Conservation (phyloP, 2,888 invertebrate genomes). For the Hydrotaea diabolus region DNA sequence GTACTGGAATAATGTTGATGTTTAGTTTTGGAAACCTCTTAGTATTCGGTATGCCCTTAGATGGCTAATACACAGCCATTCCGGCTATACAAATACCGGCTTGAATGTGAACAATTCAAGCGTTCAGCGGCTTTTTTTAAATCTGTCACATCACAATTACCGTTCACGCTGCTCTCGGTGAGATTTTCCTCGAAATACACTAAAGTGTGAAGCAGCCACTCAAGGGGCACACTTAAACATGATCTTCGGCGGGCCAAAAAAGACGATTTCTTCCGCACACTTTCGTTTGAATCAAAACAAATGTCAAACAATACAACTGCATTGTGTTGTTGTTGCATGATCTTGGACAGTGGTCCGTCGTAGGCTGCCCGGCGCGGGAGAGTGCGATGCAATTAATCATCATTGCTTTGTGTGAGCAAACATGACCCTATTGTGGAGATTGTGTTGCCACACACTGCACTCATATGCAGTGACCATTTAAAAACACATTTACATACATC, state of each 20-base stretch:
- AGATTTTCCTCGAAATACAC: slow-evolving; percentile 1
- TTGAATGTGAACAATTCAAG: no score
- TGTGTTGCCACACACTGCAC: slow-evolving; percentile 14
- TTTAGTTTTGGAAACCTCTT: no score
- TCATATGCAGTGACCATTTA: neutral
- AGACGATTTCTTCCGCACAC: slow-evolving; percentile 26
- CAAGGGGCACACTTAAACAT: neutral
- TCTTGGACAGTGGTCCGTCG: neutral
- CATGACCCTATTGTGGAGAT: slow-evolving; percentile 50
- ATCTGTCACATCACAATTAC: slow-evolving; percentile 41
- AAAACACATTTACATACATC: no score
- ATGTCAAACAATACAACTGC: neutral
- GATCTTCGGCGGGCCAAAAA: neutral
- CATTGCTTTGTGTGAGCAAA: slow-evolving; percentile 39
- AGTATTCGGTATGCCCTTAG: neutral
- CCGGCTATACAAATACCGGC: neutral
- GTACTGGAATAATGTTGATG: no score
- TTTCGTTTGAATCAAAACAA: slow-evolving; percentile 30
- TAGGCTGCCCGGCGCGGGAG: neutral
- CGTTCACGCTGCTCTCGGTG: slow-evolving; percentile 24
- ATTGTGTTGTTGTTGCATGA: neutral
- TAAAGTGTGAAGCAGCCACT: slow-evolving; percentile 31
- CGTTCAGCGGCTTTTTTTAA: neutral
- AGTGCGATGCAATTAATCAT: slow-evolving; percentile 48
- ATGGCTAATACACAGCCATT: neutral